Percentiles rank a stretch among this genome's conserved stretches.
Conservation (phyloP, 1,140 invertebrate species). For the Zaprionus ornatus region DNA sequence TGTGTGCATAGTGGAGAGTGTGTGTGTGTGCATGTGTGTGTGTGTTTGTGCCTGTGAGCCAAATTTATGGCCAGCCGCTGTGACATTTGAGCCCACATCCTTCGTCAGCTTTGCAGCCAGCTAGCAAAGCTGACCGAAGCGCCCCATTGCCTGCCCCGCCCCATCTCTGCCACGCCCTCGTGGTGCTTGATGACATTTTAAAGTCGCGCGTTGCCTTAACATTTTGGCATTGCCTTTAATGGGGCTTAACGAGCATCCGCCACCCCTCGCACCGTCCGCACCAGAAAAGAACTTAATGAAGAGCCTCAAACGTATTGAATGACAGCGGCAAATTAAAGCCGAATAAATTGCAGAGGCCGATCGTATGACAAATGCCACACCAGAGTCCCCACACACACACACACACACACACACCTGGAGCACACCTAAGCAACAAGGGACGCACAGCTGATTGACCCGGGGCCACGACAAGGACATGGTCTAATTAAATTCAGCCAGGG, state of each 20-base stretch:
- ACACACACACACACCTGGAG: constrained; percentile 15
- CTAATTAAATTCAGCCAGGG: constrained; percentile 66
- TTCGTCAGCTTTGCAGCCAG: constrained; percentile 55
- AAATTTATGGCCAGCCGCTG: constrained; percentile 62
- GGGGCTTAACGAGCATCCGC: constrained; percentile 73
- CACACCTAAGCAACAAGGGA: constrained; percentile 18
- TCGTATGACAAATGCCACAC: constrained; percentile 63
- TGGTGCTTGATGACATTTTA: constrained; percentile 61
- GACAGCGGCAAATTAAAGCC: constrained; percentile 65
- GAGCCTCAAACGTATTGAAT: constrained; percentile 69
- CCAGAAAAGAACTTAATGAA: constrained; percentile 6
- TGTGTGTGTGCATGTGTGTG: constrained; percentile 2
- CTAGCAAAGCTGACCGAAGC: constrained; percentile 31
- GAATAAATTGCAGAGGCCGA: constrained; percentile 42
- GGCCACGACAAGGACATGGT: constrained; percentile 52
- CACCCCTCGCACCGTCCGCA: constrained; percentile 18
- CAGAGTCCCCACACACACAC: constrained; percentile 21
- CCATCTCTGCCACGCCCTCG: background rate
- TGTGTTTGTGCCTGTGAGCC: constrained; percentile 20
- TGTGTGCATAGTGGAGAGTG: background rate
- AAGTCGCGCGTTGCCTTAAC: constrained; percentile 49
- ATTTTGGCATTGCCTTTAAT: constrained; percentile 62
- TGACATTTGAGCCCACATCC: constrained; percentile 74
- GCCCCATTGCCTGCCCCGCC: background rate
- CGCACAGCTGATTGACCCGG: constrained; percentile 60